Evolutionary conservation across 2,888 invertebrate genomes (phyloP).

Genomic region (Caenorhabditis virilis): DNA sequence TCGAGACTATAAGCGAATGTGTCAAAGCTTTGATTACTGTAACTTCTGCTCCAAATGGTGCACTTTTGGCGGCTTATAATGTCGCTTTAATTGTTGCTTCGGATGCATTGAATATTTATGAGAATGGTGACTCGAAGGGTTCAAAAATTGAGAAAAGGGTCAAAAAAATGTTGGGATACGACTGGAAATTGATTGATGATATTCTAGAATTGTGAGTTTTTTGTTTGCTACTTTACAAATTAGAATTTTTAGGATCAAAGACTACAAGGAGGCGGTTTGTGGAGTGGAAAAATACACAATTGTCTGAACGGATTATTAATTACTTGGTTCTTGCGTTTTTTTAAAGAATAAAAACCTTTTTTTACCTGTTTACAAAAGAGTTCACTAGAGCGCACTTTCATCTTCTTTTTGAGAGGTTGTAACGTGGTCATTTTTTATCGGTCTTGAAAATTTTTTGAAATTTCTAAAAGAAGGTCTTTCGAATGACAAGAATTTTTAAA

Average conservation of each 20-base stretch:
- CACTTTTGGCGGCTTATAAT: conserved; percentile 32
- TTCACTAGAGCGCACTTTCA: no score
- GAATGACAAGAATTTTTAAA: no score
- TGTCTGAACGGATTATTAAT: neutral
- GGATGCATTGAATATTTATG: conserved; percentile 32
- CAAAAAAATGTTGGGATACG: conserved; percentile 24
- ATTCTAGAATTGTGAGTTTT: conserved; percentile 21
- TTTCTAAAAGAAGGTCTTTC: no score
- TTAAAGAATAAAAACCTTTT: no score
- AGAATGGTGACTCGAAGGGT: conserved; percentile 13
- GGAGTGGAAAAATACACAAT: conserved; percentile 20
- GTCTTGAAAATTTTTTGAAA: no score
- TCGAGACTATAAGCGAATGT: conserved; percentile 18
- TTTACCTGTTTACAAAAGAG: no score
- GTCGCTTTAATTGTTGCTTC: conserved; percentile 29
- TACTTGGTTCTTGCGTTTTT: neutral
- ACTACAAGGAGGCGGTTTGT: conserved; percentile 18
- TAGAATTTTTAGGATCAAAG: conserved; percentile 20
- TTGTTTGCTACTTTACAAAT: neutral
- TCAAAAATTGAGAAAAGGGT: conserved; percentile 27
- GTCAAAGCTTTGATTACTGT: conserved; percentile 20
- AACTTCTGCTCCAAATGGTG: conserved; percentile 21
- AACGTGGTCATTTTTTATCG: no score
- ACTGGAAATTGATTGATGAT: conserved; percentile 18
- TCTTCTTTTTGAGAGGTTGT: no score